These are phyloP conservation scores for Pocillopora verrucosa DNA, from an alignment of 64 coral and sea anemone genomes.

Conservation along the genomic window DNA sequence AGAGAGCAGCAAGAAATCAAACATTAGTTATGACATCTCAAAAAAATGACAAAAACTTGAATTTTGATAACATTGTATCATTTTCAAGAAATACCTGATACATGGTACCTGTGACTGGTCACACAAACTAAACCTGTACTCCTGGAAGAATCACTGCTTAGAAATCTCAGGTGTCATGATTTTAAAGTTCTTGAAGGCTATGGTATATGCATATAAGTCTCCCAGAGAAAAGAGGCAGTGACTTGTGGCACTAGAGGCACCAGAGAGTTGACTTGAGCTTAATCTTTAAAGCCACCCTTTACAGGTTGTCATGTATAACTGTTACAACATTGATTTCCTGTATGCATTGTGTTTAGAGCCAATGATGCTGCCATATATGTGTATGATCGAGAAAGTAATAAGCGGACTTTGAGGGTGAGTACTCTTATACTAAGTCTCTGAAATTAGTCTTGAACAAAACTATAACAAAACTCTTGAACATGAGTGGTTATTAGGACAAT, in stretches of 20 bases:
- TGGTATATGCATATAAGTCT: no score
- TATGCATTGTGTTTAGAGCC: slow-evolving; percentile 53
- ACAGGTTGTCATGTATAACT: not conserved
- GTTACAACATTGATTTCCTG: not conserved
- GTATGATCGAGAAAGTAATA: slow-evolving; percentile 84
- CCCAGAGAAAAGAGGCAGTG: no score
- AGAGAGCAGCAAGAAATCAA: no score
- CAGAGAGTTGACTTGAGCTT: not conserved
- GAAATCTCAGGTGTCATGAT: not conserved
- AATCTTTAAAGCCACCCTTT: not conserved
- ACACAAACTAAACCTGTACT: not conserved
- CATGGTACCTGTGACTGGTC: not conserved
- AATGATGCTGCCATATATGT: slow-evolving; percentile 93
- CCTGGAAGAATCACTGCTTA: not conserved
- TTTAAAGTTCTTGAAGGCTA: no score
- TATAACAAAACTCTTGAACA: not conserved
- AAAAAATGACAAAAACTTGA: no score
- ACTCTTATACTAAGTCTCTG: not conserved
- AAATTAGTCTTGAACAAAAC: not conserved
- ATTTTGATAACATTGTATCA: no score
- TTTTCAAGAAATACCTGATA: not conserved
- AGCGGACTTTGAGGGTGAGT: slow-evolving; percentile 80
- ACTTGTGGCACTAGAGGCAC: not conserved
- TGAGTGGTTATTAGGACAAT: not conserved
- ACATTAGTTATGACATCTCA: no score